Evolutionary conservation across 1,140 invertebrate species (phyloP).

Genomic region (Grapholita molesta): DNA sequence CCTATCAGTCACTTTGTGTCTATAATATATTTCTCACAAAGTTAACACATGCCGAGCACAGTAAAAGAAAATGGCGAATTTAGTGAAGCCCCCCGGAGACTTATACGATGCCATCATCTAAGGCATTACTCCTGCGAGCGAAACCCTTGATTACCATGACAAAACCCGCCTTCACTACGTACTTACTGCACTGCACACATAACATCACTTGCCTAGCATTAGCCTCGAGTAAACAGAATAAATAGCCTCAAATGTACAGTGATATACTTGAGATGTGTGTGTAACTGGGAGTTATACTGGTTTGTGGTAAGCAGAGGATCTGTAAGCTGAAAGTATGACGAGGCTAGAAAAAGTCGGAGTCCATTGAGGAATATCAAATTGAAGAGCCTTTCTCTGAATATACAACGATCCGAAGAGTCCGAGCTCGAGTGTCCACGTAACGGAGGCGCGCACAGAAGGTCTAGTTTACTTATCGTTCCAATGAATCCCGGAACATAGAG

Average conservation of each 20-base stretch:
- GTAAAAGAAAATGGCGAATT: background rate
- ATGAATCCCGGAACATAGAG: too few relatives aligned
- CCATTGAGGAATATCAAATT: conserved; percentile 1
- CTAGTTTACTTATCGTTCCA: too few relatives aligned
- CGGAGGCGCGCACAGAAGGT: background rate
- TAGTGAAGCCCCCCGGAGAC: background rate
- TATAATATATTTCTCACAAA: background rate
- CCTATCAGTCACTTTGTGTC: background rate
- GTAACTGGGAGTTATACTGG: background rate
- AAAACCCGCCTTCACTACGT: background rate
- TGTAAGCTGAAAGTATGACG: background rate
- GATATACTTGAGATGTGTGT: background rate
- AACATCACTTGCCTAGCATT: background rate
- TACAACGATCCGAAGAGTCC: background rate
- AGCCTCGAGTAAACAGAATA: background rate
- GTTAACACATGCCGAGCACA: background rate
- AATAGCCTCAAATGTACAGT: background rate
- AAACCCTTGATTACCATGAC: background rate
- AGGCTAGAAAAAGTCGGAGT: background rate
- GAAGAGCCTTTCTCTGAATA: conserved; percentile 1
- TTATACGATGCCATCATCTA: background rate
- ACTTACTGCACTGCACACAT: background rate
- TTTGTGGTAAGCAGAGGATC: background rate
- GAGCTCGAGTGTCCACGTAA: background rate
- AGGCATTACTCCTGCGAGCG: background rate